These are phyloP conservation scores for Temnothorax unifasciatus DNA, from an alignment of 2,888 invertebrate species.

Conservation along the genomic window DNA sequence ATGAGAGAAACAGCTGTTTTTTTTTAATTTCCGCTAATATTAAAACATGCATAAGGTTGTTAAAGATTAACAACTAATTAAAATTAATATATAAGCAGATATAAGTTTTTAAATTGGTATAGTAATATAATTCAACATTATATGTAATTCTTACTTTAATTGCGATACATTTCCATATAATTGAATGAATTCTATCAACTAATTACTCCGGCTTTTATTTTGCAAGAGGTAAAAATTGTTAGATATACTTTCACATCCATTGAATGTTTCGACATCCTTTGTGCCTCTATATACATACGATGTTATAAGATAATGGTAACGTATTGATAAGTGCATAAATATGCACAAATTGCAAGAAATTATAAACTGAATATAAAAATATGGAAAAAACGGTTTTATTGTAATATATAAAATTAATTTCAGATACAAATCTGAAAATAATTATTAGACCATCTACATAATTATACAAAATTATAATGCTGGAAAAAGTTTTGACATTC, in stretches of 20 bases:
- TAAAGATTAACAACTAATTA: neutral
- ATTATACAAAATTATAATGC: neutral
- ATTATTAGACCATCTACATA: neutral
- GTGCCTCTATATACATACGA: neutral
- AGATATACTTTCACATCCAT: neutral
- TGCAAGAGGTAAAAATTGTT: neutral
- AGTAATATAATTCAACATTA: neutral
- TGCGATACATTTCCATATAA: neutral
- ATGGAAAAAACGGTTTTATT: neutral
- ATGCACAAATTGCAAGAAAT: neutral
- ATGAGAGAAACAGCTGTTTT: neutral
- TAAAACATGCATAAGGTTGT: neutral
- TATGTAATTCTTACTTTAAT: neutral
- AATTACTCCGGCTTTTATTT: neutral
- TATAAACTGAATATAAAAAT: neutral
- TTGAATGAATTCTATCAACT: conserved; percentile 1
- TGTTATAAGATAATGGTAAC: neutral
- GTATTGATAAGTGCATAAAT: neutral
- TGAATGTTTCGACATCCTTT: neutral
- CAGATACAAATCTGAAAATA: neutral
- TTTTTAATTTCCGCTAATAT: neutral
- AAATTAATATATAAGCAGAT: neutral
- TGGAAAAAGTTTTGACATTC: neutral
- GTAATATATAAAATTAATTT: no score
- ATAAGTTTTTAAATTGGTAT: neutral